Percentiles rank a stretch among this genome's conserved stretches.
phyloP scores from a whole-genome alignment of 2,797 vertebrate genomes.

The Myotis findleyi region DNA sequence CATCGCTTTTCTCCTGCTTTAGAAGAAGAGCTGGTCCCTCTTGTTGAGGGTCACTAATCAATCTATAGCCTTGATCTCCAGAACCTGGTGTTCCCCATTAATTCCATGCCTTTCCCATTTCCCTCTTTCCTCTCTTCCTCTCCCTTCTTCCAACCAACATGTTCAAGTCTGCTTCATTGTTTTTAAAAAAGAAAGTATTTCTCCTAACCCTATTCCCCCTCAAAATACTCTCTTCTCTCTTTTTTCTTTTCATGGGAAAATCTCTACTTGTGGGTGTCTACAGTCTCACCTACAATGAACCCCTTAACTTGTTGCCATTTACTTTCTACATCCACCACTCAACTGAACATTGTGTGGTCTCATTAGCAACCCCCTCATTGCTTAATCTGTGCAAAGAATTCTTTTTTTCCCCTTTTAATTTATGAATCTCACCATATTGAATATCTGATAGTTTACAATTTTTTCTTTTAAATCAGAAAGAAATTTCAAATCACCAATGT shows the following conservation, averaged over 20 bases:
- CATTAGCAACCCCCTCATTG: background rate
- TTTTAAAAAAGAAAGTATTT: background rate
- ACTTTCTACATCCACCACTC: background rate
- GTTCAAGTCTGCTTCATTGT: background rate
- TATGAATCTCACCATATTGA: background rate
- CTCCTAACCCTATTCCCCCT: background rate
- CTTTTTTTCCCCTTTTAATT: background rate
- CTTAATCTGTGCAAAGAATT: no score
- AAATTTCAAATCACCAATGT: conserved; percentile 11
- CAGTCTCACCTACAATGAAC: background rate
- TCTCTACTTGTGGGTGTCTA: background rate
- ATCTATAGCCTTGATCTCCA: background rate
- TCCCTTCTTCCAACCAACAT: background rate
- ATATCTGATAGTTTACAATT: background rate
- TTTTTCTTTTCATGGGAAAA: background rate
- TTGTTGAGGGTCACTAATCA: background rate
- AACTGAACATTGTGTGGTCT: background rate
- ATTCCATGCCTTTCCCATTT: background rate
- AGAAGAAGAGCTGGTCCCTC: background rate
- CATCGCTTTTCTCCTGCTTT: background rate
- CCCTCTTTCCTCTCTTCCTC: background rate
- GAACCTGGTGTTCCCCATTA: background rate
- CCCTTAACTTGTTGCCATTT: background rate
- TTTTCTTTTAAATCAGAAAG: background rate
- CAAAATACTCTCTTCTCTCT: background rate